phyloP scores from a whole-genome alignment of 23 tunicate species.

The Styela clava region DNA sequence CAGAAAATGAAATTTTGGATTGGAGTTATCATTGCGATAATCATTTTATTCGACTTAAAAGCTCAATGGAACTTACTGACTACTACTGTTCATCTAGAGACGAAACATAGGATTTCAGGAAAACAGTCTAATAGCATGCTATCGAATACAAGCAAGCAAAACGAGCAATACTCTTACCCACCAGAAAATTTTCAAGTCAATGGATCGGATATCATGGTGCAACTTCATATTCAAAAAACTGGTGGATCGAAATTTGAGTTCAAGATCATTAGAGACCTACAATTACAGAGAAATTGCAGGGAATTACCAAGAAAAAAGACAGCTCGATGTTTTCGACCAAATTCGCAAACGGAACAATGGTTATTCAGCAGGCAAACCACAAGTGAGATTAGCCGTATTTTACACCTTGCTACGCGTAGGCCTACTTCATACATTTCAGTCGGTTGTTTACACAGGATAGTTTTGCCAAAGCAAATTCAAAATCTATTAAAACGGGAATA shows the following conservation, averaged over 20 bases:
- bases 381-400: slow-evolving; percentile 31
- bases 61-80: too few relatives aligned
- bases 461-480: too few relatives aligned
- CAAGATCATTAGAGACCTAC: slow-evolving; percentile 36
- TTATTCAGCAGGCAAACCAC: slow-evolving; percentile 62
- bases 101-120: too few relatives aligned
- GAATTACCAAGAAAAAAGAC: slow-evolving; percentile 13
- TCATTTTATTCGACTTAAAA: too few relatives aligned
- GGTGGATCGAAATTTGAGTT: slow-evolving; percentile 66
- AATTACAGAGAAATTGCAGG: slow-evolving; percentile 4
- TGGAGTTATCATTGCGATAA: too few relatives aligned
- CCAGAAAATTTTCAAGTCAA: slow-evolving; percentile 37
- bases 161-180: neutral
- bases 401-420: neutral
- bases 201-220: slow-evolving; percentile 59
- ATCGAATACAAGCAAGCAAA: neutral
- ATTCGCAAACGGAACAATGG: slow-evolving; percentile 33
- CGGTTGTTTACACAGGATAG: too few relatives aligned
- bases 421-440: too few relatives aligned
- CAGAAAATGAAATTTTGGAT: too few relatives aligned
- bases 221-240: slow-evolving; percentile 78
- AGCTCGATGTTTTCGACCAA: slow-evolving; percentile 45
- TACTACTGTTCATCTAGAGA: too few relatives aligned
- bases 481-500: too few relatives aligned
- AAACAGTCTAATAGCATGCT: too few relatives aligned